Conservation (phyloP, 2,113 vertebrate species). For the Megaptera novaeangliae region DNA sequence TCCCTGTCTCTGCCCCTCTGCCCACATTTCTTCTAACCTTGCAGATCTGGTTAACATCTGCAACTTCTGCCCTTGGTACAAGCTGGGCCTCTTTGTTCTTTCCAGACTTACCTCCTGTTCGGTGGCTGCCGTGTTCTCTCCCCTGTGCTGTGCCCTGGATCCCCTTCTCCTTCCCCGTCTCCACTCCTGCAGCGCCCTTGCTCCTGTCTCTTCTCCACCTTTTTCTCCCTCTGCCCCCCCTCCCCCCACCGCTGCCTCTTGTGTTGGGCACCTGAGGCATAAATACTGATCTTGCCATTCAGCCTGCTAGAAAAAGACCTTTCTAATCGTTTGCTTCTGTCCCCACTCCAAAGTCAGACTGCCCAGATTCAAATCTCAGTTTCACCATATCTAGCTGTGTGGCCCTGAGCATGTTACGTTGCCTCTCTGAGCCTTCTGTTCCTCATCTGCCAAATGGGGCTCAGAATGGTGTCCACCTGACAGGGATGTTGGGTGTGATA, state of each 20-base stretch:
- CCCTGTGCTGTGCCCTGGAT: background rate
- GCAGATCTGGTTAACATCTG: background rate
- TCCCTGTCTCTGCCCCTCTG: background rate
- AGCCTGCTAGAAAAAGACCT: background rate
- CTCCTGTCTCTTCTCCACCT: background rate
- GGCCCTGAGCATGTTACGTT: background rate
- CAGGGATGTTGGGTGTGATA: background rate
- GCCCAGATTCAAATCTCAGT: background rate
- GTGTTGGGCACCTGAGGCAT: background rate
- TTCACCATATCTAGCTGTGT: background rate
- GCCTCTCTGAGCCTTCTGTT: background rate
- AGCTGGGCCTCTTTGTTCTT: background rate
- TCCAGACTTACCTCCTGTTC: background rate
- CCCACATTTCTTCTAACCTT: background rate
- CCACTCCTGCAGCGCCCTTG: background rate
- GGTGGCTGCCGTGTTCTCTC: background rate
- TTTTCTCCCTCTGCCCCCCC: background rate
- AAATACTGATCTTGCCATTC: background rate
- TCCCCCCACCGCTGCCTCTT: background rate
- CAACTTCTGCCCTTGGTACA: background rate
- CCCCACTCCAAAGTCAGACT: background rate
- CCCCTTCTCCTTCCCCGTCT: background rate
- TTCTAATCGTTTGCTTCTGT: background rate
- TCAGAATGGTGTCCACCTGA: background rate
- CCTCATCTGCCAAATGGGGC: background rate